Evolutionary conservation across 2,113 vertebrate genomes (phyloP).

Genomic region (Dolichotis patagonum): DNA sequence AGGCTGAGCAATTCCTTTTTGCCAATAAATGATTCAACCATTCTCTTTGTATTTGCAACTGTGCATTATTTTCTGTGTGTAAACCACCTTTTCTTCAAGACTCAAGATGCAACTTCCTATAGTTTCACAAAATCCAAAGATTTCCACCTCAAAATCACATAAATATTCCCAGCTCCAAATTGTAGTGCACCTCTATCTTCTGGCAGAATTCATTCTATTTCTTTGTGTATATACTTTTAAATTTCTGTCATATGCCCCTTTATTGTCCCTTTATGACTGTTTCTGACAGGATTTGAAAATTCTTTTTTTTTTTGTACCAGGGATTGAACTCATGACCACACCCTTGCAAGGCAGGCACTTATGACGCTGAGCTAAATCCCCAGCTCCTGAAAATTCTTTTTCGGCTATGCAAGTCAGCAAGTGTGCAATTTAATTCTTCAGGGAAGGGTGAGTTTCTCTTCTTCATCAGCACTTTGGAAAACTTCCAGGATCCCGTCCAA

Average conservation of each 20-base stretch:
- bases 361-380: too few species aligned
- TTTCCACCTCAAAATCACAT: not conserved
- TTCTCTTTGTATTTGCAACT: not conserved
- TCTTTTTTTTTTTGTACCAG: too few species aligned
- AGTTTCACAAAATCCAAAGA: not conserved
- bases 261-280: not conserved
- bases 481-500: not conserved
- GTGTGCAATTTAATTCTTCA: not conserved
- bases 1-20: not conserved
- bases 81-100: not conserved
- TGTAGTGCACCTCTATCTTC: not conserved
- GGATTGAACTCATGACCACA: too few species aligned
- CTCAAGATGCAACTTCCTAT: not conserved
- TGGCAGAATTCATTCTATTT: not conserved
- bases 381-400: not conserved
- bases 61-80: not conserved
- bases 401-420: not conserved
- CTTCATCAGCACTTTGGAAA: not conserved
- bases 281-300: not conserved
- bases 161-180: not conserved
- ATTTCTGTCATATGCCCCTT: not conserved
- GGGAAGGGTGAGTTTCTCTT: not conserved
- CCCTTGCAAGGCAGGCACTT: too few species aligned
- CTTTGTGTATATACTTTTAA: not conserved
- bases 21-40: not conserved